Evolutionary conservation across 2,113 vertebrate genomes (phyloP).

Genomic region (Dicentrarchus labrax): DNA sequence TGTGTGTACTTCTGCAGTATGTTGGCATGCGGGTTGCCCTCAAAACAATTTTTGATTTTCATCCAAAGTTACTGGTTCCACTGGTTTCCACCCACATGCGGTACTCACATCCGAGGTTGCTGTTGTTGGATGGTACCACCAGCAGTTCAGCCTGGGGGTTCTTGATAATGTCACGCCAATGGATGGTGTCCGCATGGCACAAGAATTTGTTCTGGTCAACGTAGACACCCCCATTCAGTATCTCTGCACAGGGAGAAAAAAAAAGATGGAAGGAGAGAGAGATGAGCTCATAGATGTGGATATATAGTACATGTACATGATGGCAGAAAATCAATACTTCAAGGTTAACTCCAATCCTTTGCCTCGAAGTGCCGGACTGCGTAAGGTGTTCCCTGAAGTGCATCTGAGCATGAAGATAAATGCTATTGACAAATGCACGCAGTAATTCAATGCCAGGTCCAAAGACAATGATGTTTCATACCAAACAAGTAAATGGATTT

Average conservation of each 20-base stretch:
- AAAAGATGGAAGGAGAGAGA: slow-evolving; percentile 21
- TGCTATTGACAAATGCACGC: slow-evolving; percentile 72
- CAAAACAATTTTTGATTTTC: background rate
- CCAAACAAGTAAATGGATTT: slow-evolving; percentile 40
- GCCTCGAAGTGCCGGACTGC: slow-evolving; percentile 55
- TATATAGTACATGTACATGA: slow-evolving; percentile 51
- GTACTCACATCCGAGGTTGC: slow-evolving; percentile 94
- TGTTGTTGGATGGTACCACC: slow-evolving; percentile 94
- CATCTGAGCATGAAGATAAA: slow-evolving; percentile 76
- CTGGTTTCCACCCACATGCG: background rate
- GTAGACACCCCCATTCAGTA: slow-evolving; percentile 95
- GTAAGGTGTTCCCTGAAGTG: slow-evolving; percentile 55
- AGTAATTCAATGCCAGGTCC: slow-evolving; percentile 67
- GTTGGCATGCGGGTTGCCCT: background rate
- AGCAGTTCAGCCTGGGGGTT: slow-evolving; percentile 94
- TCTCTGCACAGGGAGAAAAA: slow-evolving; percentile 85
- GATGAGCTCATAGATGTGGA: slow-evolving; percentile 53
- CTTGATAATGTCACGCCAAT: slow-evolving; percentile 96
- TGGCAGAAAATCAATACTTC: slow-evolving; percentile 80
- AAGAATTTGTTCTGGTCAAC: slow-evolving; percentile 98
- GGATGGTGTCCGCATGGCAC: slow-evolving; percentile 95
- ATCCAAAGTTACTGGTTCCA: slow-evolving; percentile 7
- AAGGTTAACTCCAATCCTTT: slow-evolving; percentile 72
- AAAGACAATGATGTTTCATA: slow-evolving; percentile 53
- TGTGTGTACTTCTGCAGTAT: background rate